A percentile compares a stretch with the other conserved stretches of the same genome.
phyloP scores from a whole-genome alignment of 35 echinoderm and acorn worm species.

The Ophiothrix spiculata region DNA sequence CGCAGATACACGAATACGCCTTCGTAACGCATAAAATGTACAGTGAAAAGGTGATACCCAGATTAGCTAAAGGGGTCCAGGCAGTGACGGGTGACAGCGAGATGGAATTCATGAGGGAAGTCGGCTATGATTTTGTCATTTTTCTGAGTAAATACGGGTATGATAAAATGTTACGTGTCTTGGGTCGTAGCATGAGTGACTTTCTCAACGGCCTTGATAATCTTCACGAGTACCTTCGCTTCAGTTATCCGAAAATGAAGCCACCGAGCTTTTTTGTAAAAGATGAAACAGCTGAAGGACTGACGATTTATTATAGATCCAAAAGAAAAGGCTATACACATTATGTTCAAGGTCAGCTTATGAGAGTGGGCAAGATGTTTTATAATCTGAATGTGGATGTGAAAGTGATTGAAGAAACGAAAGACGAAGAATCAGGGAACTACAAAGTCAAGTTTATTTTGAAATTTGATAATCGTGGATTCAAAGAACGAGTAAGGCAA shows the following conservation, averaged over 20 bases:
- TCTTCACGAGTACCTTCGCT: slow-evolving; percentile 91
- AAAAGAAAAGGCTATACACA: slow-evolving; percentile 61
- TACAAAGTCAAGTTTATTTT: slow-evolving; percentile 45
- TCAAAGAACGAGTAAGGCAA: slow-evolving; percentile 23
- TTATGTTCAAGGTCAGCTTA: slow-evolving; percentile 84
- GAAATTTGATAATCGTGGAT: slow-evolving; percentile 81
- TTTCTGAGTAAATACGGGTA: slow-evolving; percentile 92
- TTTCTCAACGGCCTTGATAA: slow-evolving; percentile 94
- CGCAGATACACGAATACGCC: slow-evolving; percentile 73
- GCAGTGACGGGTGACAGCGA: slow-evolving; percentile 38
- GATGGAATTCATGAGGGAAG: slow-evolving; percentile 63
- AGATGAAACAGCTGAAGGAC: slow-evolving; percentile 54
- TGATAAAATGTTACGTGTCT: slow-evolving; percentile 78
- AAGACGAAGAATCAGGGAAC: slow-evolving; percentile 34
- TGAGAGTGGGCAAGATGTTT: slow-evolving; percentile 63
- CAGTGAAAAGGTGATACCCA: slow-evolving; percentile 80
- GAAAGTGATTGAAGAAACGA: slow-evolving; percentile 42
- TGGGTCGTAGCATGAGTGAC: slow-evolving; percentile 82
- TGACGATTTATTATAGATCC: slow-evolving; percentile 79
- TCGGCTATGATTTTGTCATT: slow-evolving; percentile 59
- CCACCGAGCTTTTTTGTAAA: slow-evolving; percentile 91
- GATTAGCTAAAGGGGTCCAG: slow-evolving; percentile 53
- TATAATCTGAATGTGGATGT: slow-evolving; percentile 76
- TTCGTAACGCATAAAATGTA: slow-evolving; percentile 93
- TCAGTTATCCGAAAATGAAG: slow-evolving; percentile 97